These are phyloP conservation scores for Helicorthomorpha holstii DNA, from an alignment of 1,140 invertebrate genomes.

Conservation along the genomic window DNA sequence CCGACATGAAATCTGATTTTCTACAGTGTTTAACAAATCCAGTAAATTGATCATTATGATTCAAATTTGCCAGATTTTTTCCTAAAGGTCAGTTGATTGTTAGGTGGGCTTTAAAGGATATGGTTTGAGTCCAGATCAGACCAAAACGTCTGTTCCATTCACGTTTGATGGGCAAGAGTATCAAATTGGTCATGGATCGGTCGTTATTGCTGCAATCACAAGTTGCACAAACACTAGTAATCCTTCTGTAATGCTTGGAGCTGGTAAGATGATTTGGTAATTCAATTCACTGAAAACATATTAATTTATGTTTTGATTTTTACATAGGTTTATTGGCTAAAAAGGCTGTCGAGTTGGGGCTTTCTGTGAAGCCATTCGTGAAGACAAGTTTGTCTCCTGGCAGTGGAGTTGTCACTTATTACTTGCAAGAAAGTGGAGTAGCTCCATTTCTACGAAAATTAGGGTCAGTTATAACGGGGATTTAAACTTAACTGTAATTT, in stretches of 20 bases:
- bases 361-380: conserved; percentile 77
- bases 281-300: background rate
- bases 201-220: conserved; percentile 94
- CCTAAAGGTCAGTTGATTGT: conserved; percentile 13
- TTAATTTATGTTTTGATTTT: background rate
- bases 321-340: conserved; percentile 67
- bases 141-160: conserved; percentile 48
- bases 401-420: conserved; percentile 94
- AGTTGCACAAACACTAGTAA: conserved; percentile 97
- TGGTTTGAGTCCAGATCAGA: conserved; percentile 51
- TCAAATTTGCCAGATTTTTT: background rate
- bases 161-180: conserved; percentile 65
- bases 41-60: conserved; percentile 11
- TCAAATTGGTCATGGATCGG: conserved; percentile 72
- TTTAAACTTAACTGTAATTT: background rate
- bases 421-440: conserved; percentile 73
- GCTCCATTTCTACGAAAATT: conserved; percentile 66
- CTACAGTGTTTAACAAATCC: conserved; percentile 69
- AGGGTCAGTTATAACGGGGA: conserved; percentile 31
- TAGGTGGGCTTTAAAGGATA: conserved; percentile 92
- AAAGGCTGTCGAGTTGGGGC: conserved; percentile 81
- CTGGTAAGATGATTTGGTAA: conserved; percentile 31
- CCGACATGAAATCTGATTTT: conserved; percentile 83
- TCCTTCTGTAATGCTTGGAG: conserved; percentile 92
- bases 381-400: conserved; percentile 94